These are phyloP conservation scores for Laodelphax striatellus DNA, from an alignment of 1,140 invertebrate genomes.

Conservation along the genomic window DNA sequence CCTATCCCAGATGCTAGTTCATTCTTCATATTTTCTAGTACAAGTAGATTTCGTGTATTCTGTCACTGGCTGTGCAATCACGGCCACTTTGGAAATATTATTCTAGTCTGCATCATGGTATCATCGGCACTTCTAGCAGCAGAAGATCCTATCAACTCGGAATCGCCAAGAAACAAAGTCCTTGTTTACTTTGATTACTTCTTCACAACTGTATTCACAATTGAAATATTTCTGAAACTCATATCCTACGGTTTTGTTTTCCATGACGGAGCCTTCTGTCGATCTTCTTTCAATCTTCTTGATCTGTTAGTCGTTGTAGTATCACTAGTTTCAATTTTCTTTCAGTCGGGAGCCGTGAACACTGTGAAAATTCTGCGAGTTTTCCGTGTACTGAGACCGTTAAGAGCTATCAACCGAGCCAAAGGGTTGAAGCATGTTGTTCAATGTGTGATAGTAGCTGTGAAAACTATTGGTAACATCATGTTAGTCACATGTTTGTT, in stretches of 20 bases:
- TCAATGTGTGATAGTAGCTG: constrained; percentile 97
- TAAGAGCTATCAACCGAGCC: constrained; percentile 97
- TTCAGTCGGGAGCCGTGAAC: constrained; percentile 87
- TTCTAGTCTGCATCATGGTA: constrained; percentile 94
- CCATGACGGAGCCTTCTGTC: constrained; percentile 95
- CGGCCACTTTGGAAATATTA: constrained; percentile 89
- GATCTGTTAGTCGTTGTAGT: constrained; percentile 97
- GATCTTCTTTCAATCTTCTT: constrained; percentile 96
- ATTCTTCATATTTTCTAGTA: constrained; percentile 93
- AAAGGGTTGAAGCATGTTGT: constrained; percentile 99
- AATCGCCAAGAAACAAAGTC: constrained; percentile 59
- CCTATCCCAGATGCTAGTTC: constrained; percentile 91
- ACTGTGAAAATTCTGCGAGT: constrained; percentile 99
- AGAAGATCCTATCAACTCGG: constrained; percentile 84
- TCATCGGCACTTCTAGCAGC: constrained; percentile 96
- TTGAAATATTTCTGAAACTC: constrained; percentile 95
- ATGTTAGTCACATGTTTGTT: constrained; percentile 97
- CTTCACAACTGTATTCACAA: constrained; percentile 96
- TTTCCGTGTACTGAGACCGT: constrained; percentile 88
- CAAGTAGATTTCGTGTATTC: constrained; percentile 91
- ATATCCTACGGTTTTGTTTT: constrained; percentile 93
- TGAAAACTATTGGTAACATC: constrained; percentile 99
- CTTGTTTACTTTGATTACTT: constrained; percentile 95
- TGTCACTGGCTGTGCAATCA: constrained; percentile 97
- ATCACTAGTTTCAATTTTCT: constrained; percentile 88